A percentile compares a stretch with the other conserved stretches of the same genome.
Evolutionary conservation across 2,888 invertebrate species (phyloP).

Genomic region (Mystacides longicornis): DNA sequence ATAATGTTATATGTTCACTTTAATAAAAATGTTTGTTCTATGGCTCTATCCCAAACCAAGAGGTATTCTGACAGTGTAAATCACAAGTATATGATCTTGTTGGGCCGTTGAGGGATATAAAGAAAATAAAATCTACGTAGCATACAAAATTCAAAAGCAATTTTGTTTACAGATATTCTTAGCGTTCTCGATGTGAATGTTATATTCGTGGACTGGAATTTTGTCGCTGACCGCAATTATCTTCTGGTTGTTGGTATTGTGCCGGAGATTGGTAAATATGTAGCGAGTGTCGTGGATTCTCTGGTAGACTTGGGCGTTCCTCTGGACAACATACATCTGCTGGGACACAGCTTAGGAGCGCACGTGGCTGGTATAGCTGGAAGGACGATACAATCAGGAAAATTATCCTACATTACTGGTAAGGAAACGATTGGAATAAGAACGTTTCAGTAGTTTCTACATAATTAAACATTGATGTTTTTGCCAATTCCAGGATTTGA

Average conservation of each 20-base stretch:
- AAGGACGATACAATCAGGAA: conserved; percentile 16
- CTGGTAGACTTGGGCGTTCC: conserved; percentile 11
- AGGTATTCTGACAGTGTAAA: too few relatives aligned
- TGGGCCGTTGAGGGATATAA: too few relatives aligned
- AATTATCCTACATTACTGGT: conserved; percentile 3
- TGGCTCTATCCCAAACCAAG: too few relatives aligned
- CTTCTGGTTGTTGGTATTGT: conserved; percentile 10
- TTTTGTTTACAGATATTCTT: conserved; percentile 15
- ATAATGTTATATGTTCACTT: too few relatives aligned
- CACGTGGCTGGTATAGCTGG: conserved; percentile 19
- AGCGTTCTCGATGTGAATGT: conserved; percentile 17
- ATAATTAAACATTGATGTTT: background rate
- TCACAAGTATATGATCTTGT: too few relatives aligned
- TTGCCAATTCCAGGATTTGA: conserved; percentile 2
- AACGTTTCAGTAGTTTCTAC: background rate
- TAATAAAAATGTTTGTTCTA: too few relatives aligned
- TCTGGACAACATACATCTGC: conserved; percentile 15
- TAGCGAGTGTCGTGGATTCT: conserved; percentile 18
- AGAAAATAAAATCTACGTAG: too few relatives aligned
- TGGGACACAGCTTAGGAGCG: conserved; percentile 23
- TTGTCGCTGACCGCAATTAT: conserved; percentile 5
- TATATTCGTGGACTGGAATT: conserved; percentile 19
- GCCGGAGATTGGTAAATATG: conserved; percentile 7
- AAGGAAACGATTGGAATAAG: background rate
- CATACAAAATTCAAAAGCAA: too few relatives aligned